Base-by-base conservation (phyloP, 1,140 invertebrate genomes). In the Ostrea edulis region DNA sequence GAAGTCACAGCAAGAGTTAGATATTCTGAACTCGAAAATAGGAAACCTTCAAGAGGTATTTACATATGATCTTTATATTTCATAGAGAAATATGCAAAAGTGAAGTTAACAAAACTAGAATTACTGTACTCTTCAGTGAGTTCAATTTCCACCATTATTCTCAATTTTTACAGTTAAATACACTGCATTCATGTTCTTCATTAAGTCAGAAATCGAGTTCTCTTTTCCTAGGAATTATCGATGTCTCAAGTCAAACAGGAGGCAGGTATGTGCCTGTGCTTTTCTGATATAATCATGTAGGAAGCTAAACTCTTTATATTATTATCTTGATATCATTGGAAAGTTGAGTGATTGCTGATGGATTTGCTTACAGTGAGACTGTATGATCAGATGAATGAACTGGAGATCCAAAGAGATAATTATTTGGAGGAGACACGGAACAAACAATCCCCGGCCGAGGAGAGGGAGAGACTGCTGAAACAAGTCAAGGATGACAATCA, bases 401-500 rank as follows among this genome's bases (percentile, higher is more conserved):
- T 96, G 51, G 96, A 97, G 93, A 95, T 96, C 84, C 97, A 97
- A 92, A 95, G 96, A 53, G 96, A 97, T 87, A 96, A 95, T 83
- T 93, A 98, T 53, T 94, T 96, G 85, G 96, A 97, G 89, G 97
- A 97, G 93, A 96, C 97, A 71, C 96, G 96, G 84, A 96, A 96
- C 83, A 96, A 96, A 83, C 95, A 97, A 3, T 96, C 97, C 77
- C 97, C 97, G 0, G 97, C 97, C 90, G 96, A 97, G 91, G 97
- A 98, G 93, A 95, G 97, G 89, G 97, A 97, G 91, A 96, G 96
- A 89, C 95, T 98, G 8, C 92, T 98, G 58, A 95, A 96, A 54
- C 96, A 97, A 91, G 97, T 98, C 20, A 97, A 97, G 89, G 96
- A 97, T 92, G 97, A 98, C 87, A 98, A 98, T 93, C 96, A 96